Base-by-base conservation (phyloP, 2,888 invertebrate genomes). In the Atrina japonica region DNA sequence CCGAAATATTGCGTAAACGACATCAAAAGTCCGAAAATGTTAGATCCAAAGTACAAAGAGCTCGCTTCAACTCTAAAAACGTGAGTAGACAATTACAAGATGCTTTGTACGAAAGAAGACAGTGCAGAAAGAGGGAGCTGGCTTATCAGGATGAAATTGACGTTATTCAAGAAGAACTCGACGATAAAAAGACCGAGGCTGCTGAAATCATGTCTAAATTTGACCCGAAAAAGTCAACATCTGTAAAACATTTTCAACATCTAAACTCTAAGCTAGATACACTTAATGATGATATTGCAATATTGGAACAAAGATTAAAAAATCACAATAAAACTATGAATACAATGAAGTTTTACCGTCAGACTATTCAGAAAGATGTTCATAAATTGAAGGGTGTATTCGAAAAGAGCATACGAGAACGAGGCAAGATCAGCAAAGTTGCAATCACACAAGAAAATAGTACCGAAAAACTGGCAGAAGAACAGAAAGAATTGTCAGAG, bases 341-440 rank as follows among this genome's bases (percentile, higher is more conserved):
- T 23, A 72, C 77, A 21, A 68, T 83, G 47, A 74, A 78, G 30
- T 81, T 71, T 40, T 78, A 81, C 9, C 63, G 83, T 21, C 72
- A 80, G 29, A 53, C 70, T 35, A 75, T 83, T 16, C 83, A 84
- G 70, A 86, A 82, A 69, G 81, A 84, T 18, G 75, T 83, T 18
- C 82, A 86, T 59, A 59, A 55, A 47, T 67, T 75, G 7, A 77
- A 77, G 74, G 76, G 74, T 63, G 60, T 66, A 25, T 65, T 58
- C 27, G 70, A 70, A 55, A 64, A 60, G 40, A 55, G 47, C 40
- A 6, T 66, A 2, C 52, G 55, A 49, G 56, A 53, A 25, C 58
- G 60, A 14, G 14, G 53, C 23, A 27, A 40, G 7, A 53, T 70
- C 6, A 18, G 55, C 9, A 53, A 60, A 45, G 43, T 41, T 6